phyloP scores from a whole-genome alignment of 2,888 invertebrate species.

The Drosophila aldrichi region DNA sequence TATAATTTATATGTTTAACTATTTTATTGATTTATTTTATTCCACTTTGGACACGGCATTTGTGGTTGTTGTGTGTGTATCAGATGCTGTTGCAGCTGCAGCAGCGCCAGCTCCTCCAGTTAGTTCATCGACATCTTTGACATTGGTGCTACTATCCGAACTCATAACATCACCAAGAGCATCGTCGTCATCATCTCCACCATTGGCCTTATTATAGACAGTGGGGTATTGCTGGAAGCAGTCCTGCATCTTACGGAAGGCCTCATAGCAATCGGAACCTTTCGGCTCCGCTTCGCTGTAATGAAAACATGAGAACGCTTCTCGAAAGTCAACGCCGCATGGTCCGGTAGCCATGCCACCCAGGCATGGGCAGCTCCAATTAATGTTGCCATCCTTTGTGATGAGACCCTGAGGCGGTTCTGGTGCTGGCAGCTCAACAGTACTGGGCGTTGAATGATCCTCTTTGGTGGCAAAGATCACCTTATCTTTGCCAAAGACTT shows the following conservation, averaged over 20 bases:
- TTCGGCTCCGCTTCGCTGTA: conserved; percentile 95
- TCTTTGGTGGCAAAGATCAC: conserved; percentile 93
- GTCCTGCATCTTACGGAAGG: conserved; percentile 95
- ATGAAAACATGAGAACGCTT: conserved; percentile 98
- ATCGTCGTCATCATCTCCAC: conserved; percentile 87
- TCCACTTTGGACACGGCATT: conserved; percentile 49
- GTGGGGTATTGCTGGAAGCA: conserved; percentile 96
- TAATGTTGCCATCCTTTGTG: conserved; percentile 94
- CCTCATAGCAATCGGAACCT: conserved; percentile 96
- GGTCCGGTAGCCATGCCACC: conserved; percentile 99
- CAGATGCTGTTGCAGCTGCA: conserved; percentile 15
- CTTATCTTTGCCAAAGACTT: conserved; percentile 90
- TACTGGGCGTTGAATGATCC: conserved; percentile 91
- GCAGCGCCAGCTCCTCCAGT: conserved; percentile 47
- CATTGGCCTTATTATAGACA: conserved; percentile 91
- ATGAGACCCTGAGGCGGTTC: conserved; percentile 93
- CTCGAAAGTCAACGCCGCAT: conserved; percentile 96
- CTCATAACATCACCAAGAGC: conserved; percentile 70
- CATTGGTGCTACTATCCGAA: conserved; percentile 59
- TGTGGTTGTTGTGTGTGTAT: conserved; percentile 3
- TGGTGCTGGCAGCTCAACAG: conserved; percentile 89
- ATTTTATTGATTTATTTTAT: conserved; percentile 14
- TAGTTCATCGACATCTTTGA: conserved; percentile 56
- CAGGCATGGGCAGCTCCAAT: conserved; percentile 98
- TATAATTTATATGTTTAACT: background rate